Evolutionary conservation across 2,888 invertebrate genomes (phyloP).

Genomic region (Anoncus sp.): DNA sequence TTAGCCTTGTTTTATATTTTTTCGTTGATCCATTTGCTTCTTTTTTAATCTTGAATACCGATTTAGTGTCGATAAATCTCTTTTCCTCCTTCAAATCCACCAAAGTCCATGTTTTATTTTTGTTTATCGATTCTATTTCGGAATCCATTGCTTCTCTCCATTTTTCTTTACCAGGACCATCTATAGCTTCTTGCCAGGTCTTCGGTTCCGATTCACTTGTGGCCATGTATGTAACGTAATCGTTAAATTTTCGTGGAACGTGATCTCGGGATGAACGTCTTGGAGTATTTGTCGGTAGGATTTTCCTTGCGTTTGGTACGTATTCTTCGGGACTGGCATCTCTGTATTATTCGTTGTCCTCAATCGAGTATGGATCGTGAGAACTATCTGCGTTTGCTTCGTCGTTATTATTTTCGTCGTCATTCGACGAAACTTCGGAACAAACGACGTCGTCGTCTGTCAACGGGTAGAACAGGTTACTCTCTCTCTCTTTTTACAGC

Average conservation of each 20-base stretch:
- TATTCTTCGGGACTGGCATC: too few species aligned
- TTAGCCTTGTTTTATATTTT: constrained; percentile 19
- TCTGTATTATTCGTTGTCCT: too few species aligned
- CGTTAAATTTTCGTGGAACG: background rate
- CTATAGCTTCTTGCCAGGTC: too few species aligned
- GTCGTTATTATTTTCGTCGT: too few species aligned
- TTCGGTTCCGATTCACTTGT: constrained; percentile 24
- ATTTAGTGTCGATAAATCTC: constrained; percentile 56
- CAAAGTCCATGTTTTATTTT: constrained; percentile 62
- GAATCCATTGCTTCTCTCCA: constrained; percentile 65
- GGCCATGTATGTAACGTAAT: constrained; percentile 36
- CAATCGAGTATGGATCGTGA: too few species aligned
- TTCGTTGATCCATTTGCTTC: constrained; percentile 31
- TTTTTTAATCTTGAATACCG: constrained; percentile 64
- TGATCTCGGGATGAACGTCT: too few species aligned
- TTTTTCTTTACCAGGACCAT: constrained; percentile 29
- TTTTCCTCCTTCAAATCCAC: constrained; percentile 37
- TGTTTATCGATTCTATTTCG: constrained; percentile 52
- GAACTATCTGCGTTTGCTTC: too few species aligned
- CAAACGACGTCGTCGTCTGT: too few species aligned
- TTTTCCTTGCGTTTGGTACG: too few species aligned
- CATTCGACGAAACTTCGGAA: too few species aligned
- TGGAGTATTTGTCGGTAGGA: too few species aligned
- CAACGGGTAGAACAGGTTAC: too few species aligned
- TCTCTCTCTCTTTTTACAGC: background rate